Conservation (phyloP, 2,113 vertebrate genomes). For the Eudyptes chrysolophus region DNA sequence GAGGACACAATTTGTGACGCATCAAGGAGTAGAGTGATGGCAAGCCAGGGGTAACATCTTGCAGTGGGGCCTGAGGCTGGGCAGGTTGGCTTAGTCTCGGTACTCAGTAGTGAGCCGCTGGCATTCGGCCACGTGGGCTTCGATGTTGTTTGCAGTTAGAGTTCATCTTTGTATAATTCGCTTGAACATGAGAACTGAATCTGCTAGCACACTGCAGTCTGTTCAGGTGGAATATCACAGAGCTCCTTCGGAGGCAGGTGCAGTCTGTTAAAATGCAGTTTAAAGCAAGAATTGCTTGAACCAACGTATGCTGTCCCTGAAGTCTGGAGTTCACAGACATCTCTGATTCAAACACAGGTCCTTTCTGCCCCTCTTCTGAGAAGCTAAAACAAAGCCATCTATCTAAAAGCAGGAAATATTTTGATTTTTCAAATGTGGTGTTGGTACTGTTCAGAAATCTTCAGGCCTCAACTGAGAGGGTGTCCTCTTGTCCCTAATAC, state of each 20-base stretch:
- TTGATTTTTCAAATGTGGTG: background rate
- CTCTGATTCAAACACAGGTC: background rate
- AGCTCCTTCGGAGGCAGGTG: background rate
- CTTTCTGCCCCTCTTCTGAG: background rate
- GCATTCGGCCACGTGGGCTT: background rate
- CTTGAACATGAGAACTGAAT: background rate
- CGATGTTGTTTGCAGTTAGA: background rate
- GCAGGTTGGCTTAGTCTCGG: background rate
- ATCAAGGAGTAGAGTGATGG: background rate
- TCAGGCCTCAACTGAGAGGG: background rate
- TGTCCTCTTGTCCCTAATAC: background rate
- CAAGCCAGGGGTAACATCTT: background rate
- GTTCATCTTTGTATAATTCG: background rate
- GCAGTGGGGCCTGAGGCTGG: background rate
- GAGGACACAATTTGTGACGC: background rate
- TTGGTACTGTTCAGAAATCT: background rate
- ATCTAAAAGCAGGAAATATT: background rate
- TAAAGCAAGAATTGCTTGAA: background rate
- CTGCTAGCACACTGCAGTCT: background rate
- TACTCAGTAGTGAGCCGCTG: background rate
- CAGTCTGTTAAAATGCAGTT: background rate
- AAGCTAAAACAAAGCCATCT: background rate
- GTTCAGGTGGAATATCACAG: background rate
- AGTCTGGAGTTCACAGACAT: background rate
- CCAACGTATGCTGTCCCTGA: background rate